Base-by-base conservation (phyloP, 1,140 invertebrate genomes). In the Ips typographus region DNA sequence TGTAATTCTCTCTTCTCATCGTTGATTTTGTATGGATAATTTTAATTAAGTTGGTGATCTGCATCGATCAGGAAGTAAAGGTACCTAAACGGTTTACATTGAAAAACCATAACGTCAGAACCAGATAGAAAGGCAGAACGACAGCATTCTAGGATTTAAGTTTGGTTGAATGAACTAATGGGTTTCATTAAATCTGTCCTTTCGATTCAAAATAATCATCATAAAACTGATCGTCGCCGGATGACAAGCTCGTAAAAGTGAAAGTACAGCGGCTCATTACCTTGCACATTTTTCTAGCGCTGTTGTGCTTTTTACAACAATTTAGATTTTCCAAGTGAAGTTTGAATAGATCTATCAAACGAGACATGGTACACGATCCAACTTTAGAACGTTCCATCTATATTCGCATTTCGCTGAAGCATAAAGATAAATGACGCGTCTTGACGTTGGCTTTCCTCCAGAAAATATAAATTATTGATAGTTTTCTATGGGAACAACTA, bases 241-340 rank as follows among this genome's bases (percentile, higher is more conserved):
- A 57, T 57, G 55, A 57, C 39, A 57, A 40, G 55, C 39, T 57
- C 39, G 38, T 40, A 57, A 57, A 57, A 57, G 55, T 57, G 55
- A 57, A 57, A 57, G 55, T 57, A 40, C 55, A 57, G 7, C 36
- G 44, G 55, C 39, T 39, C 55, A 57, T 57, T 57, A 40, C 8
- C 37, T 55, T 36, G 7, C 5, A 6, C 37, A 40, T 38, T 38
- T 57, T 38, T 57, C 39, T 57, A 49, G 55, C 40, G 39, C 37
- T 57, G 40, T 55, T 22, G 44, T 6, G 6, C 2, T 40, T 57
- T 57, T 40, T 52, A 52, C 51, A 52, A 52, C n/a, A 52, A 22
- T 57, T 57, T 22, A 49, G 44, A 49, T 49, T 49, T 49, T 49
- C 44, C 44, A 49, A 49, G 22, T 49, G 44, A 49, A 49, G 44